Evolutionary conservation across 1,140 invertebrate species (phyloP), one percentile per base, ranked within the genome.

Genomic region (Drosophila watanabei): DNA sequence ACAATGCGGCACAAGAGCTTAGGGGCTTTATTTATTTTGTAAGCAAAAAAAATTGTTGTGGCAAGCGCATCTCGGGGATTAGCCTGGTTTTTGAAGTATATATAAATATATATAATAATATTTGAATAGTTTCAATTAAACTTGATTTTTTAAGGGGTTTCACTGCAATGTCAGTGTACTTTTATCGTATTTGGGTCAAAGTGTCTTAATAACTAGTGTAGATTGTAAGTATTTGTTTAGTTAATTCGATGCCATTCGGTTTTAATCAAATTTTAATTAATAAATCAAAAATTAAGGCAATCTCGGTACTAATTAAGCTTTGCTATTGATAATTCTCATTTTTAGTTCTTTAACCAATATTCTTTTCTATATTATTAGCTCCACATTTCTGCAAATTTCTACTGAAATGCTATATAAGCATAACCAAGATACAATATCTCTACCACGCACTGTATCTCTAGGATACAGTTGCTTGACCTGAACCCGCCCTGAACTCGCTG

Each of bases 401-500:
- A 45, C 18, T 45, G 43, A 0, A 45, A 5, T 20, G n/a, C 18
- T 4, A 45, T 20, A 2, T n/a, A 13, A 45, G 0, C 18, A 45
- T 2, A 20, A 45, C 0, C 4, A 20, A 45, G 18, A 45, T 46
- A 24, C 20, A 39, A 56, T 24, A 28, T 1, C 54, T 14, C 4
- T 7, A 35, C 20, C 5, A 11, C 20, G 35, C 35, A 69, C 57
- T 61, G 71, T 58, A 54, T 20, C n/a, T 37, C 10, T 18, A 13
- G 20, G 13, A 58, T 60, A n/a, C n/a, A 35, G 45, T 79, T 57
- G 32, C 66, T 72, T 85, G 72, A 77, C 65, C 62, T 80, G 72
- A 77, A 62, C 58, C 72, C 78, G 66, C 46, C 54, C 37, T 62
- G 49, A 75, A 68, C 62, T 58, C 33, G 48, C 37, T 37, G 78